phyloP scores from a whole-genome alignment of 2,797 vertebrate genomes.

The Salmo trutta region DNA sequence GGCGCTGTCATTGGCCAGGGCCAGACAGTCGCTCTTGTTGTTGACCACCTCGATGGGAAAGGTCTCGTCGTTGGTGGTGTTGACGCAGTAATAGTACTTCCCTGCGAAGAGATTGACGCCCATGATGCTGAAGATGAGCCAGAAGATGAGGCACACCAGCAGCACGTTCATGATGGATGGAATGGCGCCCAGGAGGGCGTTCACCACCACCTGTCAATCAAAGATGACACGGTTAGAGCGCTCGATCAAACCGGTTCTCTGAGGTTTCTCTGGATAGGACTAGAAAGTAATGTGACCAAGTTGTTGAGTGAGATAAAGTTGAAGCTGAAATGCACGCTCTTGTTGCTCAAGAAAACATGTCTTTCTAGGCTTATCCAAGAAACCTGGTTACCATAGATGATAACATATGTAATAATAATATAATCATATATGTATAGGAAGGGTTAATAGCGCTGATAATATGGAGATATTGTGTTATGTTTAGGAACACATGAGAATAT shows the following conservation, averaged over 20 bases:
- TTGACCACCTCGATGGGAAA: constrained; percentile 80
- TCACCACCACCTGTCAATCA: constrained; percentile 90
- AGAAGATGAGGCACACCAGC: constrained; percentile 98
- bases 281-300: background rate
- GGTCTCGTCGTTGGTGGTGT: constrained; percentile 79
- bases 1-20: constrained; percentile 75
- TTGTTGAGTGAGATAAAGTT: background rate
- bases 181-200: constrained; percentile 95
- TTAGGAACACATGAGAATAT: background rate
- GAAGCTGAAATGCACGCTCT: background rate
- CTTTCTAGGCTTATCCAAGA: background rate
- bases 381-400: background rate
- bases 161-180: constrained; percentile 99
- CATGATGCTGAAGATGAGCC: constrained; percentile 99
- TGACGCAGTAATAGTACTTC: constrained; percentile 94
- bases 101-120: constrained; percentile 97
- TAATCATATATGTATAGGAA: background rate
- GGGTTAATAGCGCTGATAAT: background rate
- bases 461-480: background rate
- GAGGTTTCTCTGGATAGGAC: background rate
- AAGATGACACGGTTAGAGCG: constrained; percentile 22
- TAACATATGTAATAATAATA: background rate
- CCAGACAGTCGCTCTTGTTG: constrained; percentile 84
- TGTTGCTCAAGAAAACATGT: background rate
- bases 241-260: background rate